Base-by-base conservation (phyloP, 2,113 vertebrate genomes). In the Sisor rabdophorus region DNA sequence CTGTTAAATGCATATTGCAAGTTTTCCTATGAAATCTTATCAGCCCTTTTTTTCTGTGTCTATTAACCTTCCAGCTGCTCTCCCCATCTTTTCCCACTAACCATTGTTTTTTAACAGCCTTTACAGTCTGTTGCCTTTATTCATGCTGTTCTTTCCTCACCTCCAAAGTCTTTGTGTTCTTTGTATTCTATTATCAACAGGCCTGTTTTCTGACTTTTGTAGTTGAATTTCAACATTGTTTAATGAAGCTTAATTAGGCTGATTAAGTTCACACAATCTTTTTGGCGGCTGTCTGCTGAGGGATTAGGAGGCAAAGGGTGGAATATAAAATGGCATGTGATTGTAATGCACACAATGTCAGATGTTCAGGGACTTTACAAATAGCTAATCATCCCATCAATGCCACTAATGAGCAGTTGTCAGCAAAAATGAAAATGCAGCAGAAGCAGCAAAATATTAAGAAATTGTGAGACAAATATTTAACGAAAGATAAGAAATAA, bases 301-400 rank as follows among this genome's bases (percentile, higher is more conserved):
- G 86, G 83, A 89, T 89, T 89, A 88, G 80, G 82, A 88, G 87
- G 90, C 90, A 54, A 44, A 90, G 87, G 86, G 89, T 90, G 88
- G 87, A 90, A 93, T 91, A 93, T 94, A 89, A 92, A 92, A 93
- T 91, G 88, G 87, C 87, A 89, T 89, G 91, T 94, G 93, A 93
- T 95, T 95, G 93, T 93, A 93, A 94, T 94, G 92, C 93, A 91
- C 88, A 93, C 91, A 90, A 89, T 92, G 92, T 94, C 93, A 93
- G 91, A 93, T 93, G 91, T 93, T 93, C 93, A 90, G 87, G 83
- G 76, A 84, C 86, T 89, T 90, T n/a, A 53, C 92, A 93, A 92
- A 87, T 92, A 93, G 92, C 89, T 94, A 95, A 96, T 95, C 94
- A 95, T 91, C 85, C 76, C 89, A 92, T 94, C 92, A 92, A 88